A percentile compares a stretch with the other conserved stretches of the same genome.
Evolutionary conservation across 2,797 vertebrate species (phyloP).

Genomic region (Bradypodion pumilum): DNA sequence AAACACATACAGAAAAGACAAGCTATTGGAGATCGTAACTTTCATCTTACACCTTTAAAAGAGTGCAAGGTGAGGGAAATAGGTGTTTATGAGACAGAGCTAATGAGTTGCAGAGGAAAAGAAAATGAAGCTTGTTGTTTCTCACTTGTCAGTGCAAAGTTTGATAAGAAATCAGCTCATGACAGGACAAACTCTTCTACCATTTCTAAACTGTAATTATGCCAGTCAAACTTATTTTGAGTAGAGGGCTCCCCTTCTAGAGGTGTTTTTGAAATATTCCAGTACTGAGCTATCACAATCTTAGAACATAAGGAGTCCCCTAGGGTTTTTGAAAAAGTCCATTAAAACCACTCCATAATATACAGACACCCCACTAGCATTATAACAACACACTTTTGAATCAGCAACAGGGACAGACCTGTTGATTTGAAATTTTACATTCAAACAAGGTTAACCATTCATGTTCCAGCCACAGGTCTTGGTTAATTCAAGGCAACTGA

Average conservation of each 20-base stretch:
- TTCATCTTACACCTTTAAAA: constrained; percentile 27
- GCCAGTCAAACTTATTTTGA: constrained; percentile 56
- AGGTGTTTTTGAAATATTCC: constrained; percentile 69
- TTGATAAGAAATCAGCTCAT: constrained; percentile 52
- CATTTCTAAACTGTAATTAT: constrained; percentile 51
- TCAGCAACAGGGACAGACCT: constrained; percentile 44
- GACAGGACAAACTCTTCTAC: constrained; percentile 32
- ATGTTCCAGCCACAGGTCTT: constrained; percentile 28
- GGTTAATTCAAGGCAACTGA: background rate
- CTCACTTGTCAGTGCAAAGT: constrained; percentile 57
- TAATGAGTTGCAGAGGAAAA: constrained; percentile 65
- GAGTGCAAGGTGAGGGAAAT: background rate
- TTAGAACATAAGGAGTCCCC: constrained; percentile 54
- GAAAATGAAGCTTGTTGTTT: constrained; percentile 51
- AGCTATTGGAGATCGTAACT: constrained; percentile 57
- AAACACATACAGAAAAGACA: constrained; percentile 18
- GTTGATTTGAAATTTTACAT: constrained; percentile 50
- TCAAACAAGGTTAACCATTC: constrained; percentile 58
- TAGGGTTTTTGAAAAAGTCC: constrained; percentile 41
- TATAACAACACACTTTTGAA: constrained; percentile 45
- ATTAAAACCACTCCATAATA: constrained; percentile 48
- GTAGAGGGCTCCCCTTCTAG: constrained; percentile 43
- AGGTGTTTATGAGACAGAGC: constrained; percentile 64
- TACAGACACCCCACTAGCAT: constrained; percentile 16
- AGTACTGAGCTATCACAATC: constrained; percentile 59